phyloP scores from a whole-genome alignment of 2,888 invertebrate genomes.

The Euzetes globulus region DNA sequence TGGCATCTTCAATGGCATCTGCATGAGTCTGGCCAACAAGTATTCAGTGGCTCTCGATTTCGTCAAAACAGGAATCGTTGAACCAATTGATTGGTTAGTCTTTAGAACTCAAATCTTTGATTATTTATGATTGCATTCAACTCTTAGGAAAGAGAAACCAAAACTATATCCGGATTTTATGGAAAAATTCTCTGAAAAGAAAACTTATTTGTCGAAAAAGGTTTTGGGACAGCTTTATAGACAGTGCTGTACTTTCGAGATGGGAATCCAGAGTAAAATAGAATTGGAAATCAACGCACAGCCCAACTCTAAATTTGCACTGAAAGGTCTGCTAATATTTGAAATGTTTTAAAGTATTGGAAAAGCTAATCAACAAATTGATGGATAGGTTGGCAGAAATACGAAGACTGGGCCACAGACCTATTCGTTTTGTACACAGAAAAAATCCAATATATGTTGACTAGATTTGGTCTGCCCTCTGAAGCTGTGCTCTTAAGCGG shows the following conservation, averaged over 20 bases:
- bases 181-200: slow-evolving; percentile 39
- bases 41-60: slow-evolving; percentile 40
- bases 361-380: neutral
- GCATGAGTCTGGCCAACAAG: slow-evolving; percentile 38
- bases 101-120: neutral
- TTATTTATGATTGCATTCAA: neutral
- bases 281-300: neutral
- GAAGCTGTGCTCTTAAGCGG: slow-evolving; percentile 38
- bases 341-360: too few relatives aligned
- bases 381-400: slow-evolving; percentile 37
- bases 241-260: slow-evolving; percentile 35
- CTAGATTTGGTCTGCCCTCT: slow-evolving; percentile 37
- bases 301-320: neutral
- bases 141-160: slow-evolving; percentile 35
- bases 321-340: neutral
- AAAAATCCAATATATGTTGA: slow-evolving; percentile 36
- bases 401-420: slow-evolving; percentile 32
- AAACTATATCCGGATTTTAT: slow-evolving; percentile 42
- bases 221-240: slow-evolving; percentile 40
- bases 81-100: slow-evolving; percentile 23
- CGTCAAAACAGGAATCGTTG: slow-evolving; percentile 40
- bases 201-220: slow-evolving; percentile 39
- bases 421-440: slow-evolving; percentile 31
- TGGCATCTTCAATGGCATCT: slow-evolving; percentile 39
- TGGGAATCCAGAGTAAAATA: slow-evolving; percentile 20